Evolutionary conservation across 2,113 vertebrate species (phyloP).

Genomic region (Irena cyanogastra): DNA sequence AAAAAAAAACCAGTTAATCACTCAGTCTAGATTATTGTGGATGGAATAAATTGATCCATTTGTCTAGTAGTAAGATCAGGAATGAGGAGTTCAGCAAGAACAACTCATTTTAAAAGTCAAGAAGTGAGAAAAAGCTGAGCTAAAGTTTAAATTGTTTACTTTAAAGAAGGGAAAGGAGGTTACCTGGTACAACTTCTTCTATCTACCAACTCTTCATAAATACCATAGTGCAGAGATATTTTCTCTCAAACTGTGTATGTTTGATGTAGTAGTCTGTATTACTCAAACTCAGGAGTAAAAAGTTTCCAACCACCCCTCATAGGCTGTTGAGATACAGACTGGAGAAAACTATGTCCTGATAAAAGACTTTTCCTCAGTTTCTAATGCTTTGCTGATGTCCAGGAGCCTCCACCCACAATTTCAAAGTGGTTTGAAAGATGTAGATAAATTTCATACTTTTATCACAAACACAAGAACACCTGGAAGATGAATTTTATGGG

Average conservation of each 20-base stretch:
- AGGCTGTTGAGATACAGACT: neutral
- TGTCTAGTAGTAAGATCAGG: neutral
- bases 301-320: neutral
- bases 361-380: neutral
- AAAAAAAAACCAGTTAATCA: neutral
- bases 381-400: neutral
- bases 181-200: neutral
- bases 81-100: neutral
- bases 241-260: neutral
- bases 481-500: neutral
- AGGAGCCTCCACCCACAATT: neutral
- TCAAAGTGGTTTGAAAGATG: neutral
- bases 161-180: neutral
- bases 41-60: neutral
- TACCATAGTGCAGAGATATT: neutral
- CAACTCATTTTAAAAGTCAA: neutral
- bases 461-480: neutral
- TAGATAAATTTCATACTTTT: neutral
- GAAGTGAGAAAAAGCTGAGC: neutral
- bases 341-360: rapidly evolving
- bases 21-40: neutral
- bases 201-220: neutral
- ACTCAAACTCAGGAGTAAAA: neutral
- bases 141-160: neutral
- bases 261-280: neutral